Percentiles rank a stretch among this genome's conserved stretches.
Conservation (phyloP, 2,888 invertebrate genomes). For the Hydriomena furcata region DNA sequence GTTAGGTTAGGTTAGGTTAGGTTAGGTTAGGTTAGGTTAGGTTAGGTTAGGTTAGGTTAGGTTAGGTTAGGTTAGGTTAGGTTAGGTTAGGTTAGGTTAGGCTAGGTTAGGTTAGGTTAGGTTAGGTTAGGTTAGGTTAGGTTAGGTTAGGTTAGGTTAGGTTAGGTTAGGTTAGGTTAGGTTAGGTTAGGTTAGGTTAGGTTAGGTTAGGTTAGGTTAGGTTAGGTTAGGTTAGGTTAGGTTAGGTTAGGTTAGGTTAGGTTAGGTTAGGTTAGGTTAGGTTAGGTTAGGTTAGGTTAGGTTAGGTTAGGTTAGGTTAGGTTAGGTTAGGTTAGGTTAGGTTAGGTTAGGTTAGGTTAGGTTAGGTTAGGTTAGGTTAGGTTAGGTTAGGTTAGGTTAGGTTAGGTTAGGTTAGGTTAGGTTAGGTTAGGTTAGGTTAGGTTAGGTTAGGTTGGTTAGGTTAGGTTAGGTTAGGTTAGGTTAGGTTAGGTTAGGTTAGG, state of each 20-base stretch:
- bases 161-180: constrained; percentile 18
- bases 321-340: constrained; percentile 20
- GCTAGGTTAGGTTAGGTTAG: constrained; percentile 16
- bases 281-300: constrained; percentile 17
- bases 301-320: constrained; percentile 24
- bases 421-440: constrained; percentile 27
- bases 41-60: constrained; percentile 12
- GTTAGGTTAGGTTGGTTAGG: constrained; percentile 22
- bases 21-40: constrained; percentile 14
- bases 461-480: constrained; percentile 24
- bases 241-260: constrained; percentile 13
- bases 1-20: constrained; percentile 11
- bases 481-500: constrained; percentile 23
- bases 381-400: constrained; percentile 29
- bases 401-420: constrained; percentile 27
- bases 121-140: constrained; percentile 17
- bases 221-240: constrained; percentile 13
- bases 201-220: constrained; percentile 22
- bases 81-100: constrained; percentile 17
- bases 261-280: constrained; percentile 14
- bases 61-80: constrained; percentile 15
- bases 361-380: constrained; percentile 27
- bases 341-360: constrained; percentile 25
- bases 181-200: constrained; percentile 22
- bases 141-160: constrained; percentile 19